A percentile compares a stretch with the other conserved stretches of the same genome.
Conservation (phyloP, 1,140 invertebrate genomes). For the Temnothorax curvispinosus region DNA sequence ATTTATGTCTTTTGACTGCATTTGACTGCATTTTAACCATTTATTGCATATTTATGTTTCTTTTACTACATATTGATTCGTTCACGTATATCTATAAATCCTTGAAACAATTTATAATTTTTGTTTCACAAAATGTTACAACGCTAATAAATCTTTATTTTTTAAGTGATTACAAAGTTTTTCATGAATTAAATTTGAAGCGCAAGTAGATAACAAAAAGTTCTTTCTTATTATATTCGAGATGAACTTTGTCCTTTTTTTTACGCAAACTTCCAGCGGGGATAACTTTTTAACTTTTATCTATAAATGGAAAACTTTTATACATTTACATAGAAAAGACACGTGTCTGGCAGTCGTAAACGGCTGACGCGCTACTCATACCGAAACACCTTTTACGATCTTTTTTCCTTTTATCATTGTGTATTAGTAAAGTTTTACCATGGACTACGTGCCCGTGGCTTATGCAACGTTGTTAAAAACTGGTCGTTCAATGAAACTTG, state of each 20-base stretch:
- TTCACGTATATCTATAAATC: neutral
- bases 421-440: slow-evolving; percentile 15
- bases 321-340: slow-evolving; percentile 39
- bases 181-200: neutral
- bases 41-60: neutral
- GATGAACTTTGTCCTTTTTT: neutral
- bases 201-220: neutral
- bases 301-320: slow-evolving; percentile 21
- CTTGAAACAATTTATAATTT: neutral
- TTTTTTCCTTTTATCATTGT: neutral
- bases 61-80: neutral
- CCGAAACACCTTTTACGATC: neutral
- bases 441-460: neutral
- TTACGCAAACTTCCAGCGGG: neutral
- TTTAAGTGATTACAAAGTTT: neutral
- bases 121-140: neutral
- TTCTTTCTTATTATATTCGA: neutral
- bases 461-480: slow-evolving; percentile 52
- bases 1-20: too few species aligned
- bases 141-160: neutral
- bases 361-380: neutral
- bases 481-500: neutral
- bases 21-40: too few species aligned
- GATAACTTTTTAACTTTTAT: slow-evolving; percentile 29
- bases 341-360: slow-evolving; percentile 21